These are phyloP conservation scores for Hydropotes inermis DNA, from an alignment of 2,113 vertebrate genomes.

Conservation along the genomic window DNA sequence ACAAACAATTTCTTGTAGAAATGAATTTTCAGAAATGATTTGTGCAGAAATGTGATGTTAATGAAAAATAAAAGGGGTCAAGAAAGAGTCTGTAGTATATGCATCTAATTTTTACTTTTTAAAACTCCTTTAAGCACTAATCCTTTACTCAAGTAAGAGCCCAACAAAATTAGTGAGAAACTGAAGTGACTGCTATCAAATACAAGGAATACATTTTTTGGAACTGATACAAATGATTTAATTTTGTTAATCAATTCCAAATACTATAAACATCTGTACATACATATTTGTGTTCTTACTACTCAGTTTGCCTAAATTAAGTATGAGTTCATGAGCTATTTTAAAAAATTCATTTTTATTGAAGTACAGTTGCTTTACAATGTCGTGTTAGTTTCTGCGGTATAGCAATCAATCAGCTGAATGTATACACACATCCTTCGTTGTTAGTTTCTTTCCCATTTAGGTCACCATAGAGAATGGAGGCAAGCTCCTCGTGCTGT, in stretches of 20 bases:
- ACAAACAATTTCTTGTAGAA: slow-evolving; percentile 6
- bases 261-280: background rate
- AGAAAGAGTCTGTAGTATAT: background rate
- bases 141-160: background rate
- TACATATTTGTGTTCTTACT: background rate
- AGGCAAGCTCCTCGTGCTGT: background rate
- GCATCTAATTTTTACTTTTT: background rate
- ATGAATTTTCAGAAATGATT: slow-evolving; percentile 7
- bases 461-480: background rate
- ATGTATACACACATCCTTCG: background rate
- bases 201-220: slow-evolving; percentile 22
- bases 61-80: background rate
- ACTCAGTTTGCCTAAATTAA: background rate
- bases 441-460: background rate
- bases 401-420: background rate
- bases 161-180: background rate
- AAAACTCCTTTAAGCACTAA: background rate
- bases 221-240: background rate
- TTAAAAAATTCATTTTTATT: background rate
- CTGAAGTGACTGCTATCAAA: background rate
- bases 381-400: background rate
- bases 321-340: background rate
- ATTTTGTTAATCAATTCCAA: background rate
- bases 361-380: background rate
- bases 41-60: slow-evolving; percentile 29